phyloP scores from a whole-genome alignment of 2,888 invertebrate genomes.

The Xanthorhoe spadicearia region DNA sequence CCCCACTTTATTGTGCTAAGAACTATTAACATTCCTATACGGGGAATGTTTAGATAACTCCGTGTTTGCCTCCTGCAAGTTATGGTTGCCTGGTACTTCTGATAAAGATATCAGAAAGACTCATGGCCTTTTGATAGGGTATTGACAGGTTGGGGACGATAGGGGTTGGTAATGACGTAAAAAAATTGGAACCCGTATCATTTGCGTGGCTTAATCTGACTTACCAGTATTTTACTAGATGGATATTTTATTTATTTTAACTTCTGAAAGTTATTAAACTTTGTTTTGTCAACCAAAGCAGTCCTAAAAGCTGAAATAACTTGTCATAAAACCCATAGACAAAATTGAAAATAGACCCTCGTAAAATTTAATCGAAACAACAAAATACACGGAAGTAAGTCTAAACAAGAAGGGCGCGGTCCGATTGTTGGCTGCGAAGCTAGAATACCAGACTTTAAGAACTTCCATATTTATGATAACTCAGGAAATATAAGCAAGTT shows the following conservation, averaged over 20 bases:
- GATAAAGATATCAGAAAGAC: slow-evolving; percentile 46
- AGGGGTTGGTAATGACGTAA: slow-evolving; percentile 35
- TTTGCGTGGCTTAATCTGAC: neutral
- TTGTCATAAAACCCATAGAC: slow-evolving; percentile 21
- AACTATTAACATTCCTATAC: slow-evolving; percentile 82
- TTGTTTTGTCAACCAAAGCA: neutral
- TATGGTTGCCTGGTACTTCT: slow-evolving; percentile 44
- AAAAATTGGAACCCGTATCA: slow-evolving; percentile 19
- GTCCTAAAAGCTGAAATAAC: slow-evolving; percentile 11
- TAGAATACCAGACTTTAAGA: neutral
- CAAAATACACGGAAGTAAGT: slow-evolving; percentile 31
- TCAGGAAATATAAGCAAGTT: neutral
- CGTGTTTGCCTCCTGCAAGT: slow-evolving; percentile 43
- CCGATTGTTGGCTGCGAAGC: slow-evolving; percentile 1
- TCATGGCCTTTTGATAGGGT: slow-evolving; percentile 45
- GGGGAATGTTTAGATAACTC: slow-evolving; percentile 79
- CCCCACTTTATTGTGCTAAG: slow-evolving; percentile 70
- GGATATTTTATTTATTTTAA: too few species aligned
- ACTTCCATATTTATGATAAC: neutral
- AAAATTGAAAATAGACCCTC: slow-evolving; percentile 39
- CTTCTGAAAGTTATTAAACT: slow-evolving; percentile 1
- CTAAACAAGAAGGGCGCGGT: slow-evolving; percentile 24
- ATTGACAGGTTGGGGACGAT: slow-evolving; percentile 41
- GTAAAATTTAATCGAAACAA: slow-evolving; percentile 38
- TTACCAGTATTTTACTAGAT: neutral